Base-by-base conservation (phyloP, 2,888 invertebrate genomes). In the Anorthoa munda region DNA sequence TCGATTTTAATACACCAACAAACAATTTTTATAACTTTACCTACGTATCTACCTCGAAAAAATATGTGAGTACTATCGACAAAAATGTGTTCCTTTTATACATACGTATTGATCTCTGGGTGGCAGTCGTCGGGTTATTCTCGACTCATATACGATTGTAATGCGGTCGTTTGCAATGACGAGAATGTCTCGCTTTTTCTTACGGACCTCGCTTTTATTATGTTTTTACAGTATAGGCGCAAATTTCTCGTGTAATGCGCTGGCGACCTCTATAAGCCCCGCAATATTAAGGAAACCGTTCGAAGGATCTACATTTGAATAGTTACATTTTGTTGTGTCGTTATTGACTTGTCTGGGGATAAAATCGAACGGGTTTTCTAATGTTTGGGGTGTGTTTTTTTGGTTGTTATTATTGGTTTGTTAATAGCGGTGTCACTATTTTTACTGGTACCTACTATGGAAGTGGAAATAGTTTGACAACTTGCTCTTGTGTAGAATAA, bases 251-350 rank as follows among this genome's bases (percentile, higher is more conserved):
- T 79, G 79, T 86, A 84, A 88, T 87, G 79, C 75, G 81, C 56
- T 72, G 74, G 86, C 88, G 88, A 90, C 90, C 91, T 90, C 88
- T 83, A 83, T 89, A 89, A 90, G 89, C 90, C 82, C 74, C 68
- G 85, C 83, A 83, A 90, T 89, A 89, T 87, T 87, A 86, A 78
- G 86, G 83, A 85, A 86, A 82, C 77, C 85, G 88, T 87, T 87
- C 74, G 71, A 21, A 63, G 74, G 79, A 81, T 86, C 80, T 78
- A 75, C 76, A 88, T 89, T 88, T 89, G 86, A 89, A 89, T 90
- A 89, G 87, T 84, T 77, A 67, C 68, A 79, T 84, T 86, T 75
- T 79, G 79, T 75, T 79, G 79, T 84, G 78, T 21, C 66, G 80
- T 70, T 81, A 78, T 85, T 46, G 65, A 77, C 69, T 76, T 80